Evolutionary conservation across 2,113 vertebrate genomes (phyloP).

Genomic region (Actenoides hombroni): DNA sequence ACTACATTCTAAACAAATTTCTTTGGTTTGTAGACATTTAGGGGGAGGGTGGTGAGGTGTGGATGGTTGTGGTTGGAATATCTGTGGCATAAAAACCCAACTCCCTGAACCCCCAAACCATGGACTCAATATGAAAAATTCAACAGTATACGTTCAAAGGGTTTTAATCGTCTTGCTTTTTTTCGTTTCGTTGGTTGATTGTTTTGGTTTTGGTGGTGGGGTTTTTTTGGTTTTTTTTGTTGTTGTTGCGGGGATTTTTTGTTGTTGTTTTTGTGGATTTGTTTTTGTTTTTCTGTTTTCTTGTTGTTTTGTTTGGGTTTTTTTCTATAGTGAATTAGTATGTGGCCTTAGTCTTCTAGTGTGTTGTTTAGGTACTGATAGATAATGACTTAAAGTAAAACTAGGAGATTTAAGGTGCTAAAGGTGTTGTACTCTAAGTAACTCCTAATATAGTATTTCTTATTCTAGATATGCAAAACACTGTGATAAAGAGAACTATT

Average conservation of each 20-base stretch:
- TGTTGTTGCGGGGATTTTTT: no score
- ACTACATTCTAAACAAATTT: background rate
- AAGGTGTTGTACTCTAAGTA: background rate
- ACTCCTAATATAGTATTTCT: background rate
- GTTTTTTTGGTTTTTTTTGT: no score
- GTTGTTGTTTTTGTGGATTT: no score
- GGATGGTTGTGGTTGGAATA: background rate
- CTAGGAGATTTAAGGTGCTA: background rate
- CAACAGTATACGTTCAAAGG: background rate
- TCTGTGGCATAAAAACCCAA: background rate
- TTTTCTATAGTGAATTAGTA: background rate
- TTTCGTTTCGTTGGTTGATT: no score
- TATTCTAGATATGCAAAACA: background rate
- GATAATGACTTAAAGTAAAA: background rate
- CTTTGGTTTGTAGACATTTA: background rate
- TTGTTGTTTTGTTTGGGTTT: no score
- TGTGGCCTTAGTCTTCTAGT: background rate
- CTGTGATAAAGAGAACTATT: background rate
- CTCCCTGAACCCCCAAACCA: accelerated
- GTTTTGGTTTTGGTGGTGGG: no score
- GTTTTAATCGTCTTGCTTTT: background rate
- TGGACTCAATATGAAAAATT: background rate
- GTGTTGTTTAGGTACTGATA: background rate
- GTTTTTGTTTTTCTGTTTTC: no score
- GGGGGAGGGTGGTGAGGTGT: background rate